Evolutionary conservation across 2,888 invertebrate genomes (phyloP).

Genomic region (Parapristionchus giblindavisi): DNA sequence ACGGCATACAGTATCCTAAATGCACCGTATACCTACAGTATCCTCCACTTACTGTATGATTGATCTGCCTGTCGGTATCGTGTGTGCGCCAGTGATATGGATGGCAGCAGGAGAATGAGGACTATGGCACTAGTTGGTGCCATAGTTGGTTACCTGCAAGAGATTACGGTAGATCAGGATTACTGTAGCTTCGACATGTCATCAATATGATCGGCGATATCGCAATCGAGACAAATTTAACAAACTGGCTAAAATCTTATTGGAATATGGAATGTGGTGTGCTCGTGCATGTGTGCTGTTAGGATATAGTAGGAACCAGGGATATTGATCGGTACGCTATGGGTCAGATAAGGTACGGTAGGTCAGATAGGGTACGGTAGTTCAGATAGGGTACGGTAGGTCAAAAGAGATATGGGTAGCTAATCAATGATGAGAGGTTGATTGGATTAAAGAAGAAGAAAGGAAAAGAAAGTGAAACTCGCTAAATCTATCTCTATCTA

Average conservation of each 20-base stretch:
- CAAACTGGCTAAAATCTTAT: too few relatives aligned
- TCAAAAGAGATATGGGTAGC: conserved; percentile 6
- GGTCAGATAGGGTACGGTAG: too few relatives aligned
- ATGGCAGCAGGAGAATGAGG: conserved; percentile 18
- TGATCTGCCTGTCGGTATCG: conserved; percentile 9
- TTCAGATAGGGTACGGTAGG: background rate
- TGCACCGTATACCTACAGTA: background rate
- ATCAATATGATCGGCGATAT: background rate
- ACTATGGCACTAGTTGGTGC: conserved; percentile 30
- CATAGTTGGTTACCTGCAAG: conserved; percentile 3
- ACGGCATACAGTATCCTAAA: background rate
- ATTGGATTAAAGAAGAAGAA: conserved; percentile 21
- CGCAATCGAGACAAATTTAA: background rate
- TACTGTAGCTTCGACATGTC: background rate
- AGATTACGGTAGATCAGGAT: background rate
- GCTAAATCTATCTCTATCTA: conserved; percentile 15
- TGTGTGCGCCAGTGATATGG: background rate
- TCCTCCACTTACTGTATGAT: conserved; percentile 11
- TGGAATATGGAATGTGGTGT: too few relatives aligned
- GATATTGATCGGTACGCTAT: too few relatives aligned
- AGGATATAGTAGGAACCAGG: too few relatives aligned
- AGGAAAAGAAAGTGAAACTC: conserved; percentile 5
- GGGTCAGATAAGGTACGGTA: too few relatives aligned
- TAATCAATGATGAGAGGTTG: conserved; percentile 21
- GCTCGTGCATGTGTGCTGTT: too few relatives aligned